Evolutionary conservation across 1,140 invertebrate species (phyloP).

Genomic region (Littorina saxatilis): DNA sequence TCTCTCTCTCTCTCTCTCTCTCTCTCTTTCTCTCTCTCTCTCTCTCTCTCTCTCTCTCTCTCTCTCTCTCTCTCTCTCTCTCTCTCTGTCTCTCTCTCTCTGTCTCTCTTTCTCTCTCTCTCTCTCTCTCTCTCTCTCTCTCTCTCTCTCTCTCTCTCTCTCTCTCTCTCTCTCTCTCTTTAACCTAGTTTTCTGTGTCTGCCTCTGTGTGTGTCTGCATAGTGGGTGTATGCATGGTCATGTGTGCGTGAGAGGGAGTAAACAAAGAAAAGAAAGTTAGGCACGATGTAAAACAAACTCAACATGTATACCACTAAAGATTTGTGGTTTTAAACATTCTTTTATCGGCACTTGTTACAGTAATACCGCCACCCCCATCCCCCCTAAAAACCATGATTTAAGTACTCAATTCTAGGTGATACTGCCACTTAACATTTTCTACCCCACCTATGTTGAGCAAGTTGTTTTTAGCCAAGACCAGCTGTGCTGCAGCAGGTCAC

Average conservation of each 20-base stretch:
- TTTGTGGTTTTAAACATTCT: not conserved
- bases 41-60: conserved; percentile 6
- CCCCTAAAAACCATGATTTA: no score
- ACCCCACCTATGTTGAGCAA: no score
- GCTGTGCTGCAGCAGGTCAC: no score
- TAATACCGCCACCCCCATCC: no score
- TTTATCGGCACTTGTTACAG: not conserved
- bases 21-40: not conserved
- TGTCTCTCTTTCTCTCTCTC: not conserved
- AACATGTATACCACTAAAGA: not conserved
- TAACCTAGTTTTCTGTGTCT: not conserved
- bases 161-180: not conserved
- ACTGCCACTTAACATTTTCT: no score
- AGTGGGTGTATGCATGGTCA: no score
- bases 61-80: not conserved
- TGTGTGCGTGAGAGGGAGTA: no score
- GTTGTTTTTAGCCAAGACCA: no score
- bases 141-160: conserved; percentile 17
- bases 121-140: not conserved
- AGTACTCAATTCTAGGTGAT: no score
- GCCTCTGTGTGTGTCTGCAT: not conserved
- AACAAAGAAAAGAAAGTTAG: no score
- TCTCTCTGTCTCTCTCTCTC: not conserved
- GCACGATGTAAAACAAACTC: not conserved
- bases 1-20: conserved; percentile 15